Conservation (phyloP, 2,888 invertebrate species). For the Sclerodermus sp. region DNA sequence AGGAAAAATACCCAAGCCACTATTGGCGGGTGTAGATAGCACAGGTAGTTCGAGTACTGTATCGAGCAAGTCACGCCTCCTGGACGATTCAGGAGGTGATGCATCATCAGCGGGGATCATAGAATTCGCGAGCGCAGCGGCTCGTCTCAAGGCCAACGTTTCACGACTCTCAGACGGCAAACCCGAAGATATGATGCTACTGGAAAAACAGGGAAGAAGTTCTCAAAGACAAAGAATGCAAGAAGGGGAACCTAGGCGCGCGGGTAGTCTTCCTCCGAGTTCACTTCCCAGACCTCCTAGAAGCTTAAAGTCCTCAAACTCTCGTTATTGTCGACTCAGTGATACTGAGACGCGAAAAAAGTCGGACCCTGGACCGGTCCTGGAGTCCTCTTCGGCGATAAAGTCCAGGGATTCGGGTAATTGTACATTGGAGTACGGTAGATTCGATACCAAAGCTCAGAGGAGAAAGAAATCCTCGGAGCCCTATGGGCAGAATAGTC, state of each 20-base stretch:
- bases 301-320: slow-evolving; percentile 55
- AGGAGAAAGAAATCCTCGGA: slow-evolving; percentile 46
- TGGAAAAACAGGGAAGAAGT: slow-evolving; percentile 77
- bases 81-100: slow-evolving; percentile 50
- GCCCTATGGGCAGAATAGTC: slow-evolving; percentile 25
- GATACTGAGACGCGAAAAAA: slow-evolving; percentile 53
- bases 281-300: slow-evolving; percentile 73
- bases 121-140: slow-evolving; percentile 49
- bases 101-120: slow-evolving; percentile 48
- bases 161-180: slow-evolving; percentile 57
- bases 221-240: slow-evolving; percentile 74
- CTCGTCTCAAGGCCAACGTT: slow-evolving; percentile 42
- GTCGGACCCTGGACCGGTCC: slow-evolving; percentile 49
- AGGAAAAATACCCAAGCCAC: slow-evolving; percentile 75
- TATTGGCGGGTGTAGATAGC: slow-evolving; percentile 68
- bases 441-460: slow-evolving; percentile 44
- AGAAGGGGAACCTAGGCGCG: slow-evolving; percentile 52
- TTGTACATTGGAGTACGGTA: slow-evolving; percentile 49
- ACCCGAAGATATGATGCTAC: slow-evolving; percentile 71
- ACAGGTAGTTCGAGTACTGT: slow-evolving; percentile 53
- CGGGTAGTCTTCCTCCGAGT: slow-evolving; percentile 70
- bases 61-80: slow-evolving; percentile 52
- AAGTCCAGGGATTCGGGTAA: slow-evolving; percentile 53
- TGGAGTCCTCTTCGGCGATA: slow-evolving; percentile 25
- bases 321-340: slow-evolving; percentile 52